A percentile compares a stretch with the other conserved stretches of the same genome.
phyloP scores from a whole-genome alignment of 2,797 vertebrate genomes.

The Melanotaenia trifasciata region DNA sequence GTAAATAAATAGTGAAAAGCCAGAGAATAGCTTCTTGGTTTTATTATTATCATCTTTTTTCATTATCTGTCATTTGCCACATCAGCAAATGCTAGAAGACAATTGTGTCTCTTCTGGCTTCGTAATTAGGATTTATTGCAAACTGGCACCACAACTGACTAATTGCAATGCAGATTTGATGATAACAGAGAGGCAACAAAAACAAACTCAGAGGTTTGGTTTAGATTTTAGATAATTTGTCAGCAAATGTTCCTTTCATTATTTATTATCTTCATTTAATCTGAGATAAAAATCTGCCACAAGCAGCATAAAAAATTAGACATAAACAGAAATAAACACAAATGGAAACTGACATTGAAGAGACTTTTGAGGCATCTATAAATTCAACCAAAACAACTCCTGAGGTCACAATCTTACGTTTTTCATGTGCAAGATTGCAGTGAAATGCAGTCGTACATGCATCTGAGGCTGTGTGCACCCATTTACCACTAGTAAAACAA shows the following conservation, averaged over 20 bases:
- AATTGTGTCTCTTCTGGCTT: slow-evolving; percentile 1
- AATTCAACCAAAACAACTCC: not conserved
- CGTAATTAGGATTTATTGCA: not conserved
- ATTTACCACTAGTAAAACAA: too few relatives aligned
- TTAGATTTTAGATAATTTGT: not conserved
- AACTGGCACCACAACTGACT: not conserved
- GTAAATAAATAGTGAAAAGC: slow-evolving; percentile 36
- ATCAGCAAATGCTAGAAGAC: slow-evolving; percentile 14
- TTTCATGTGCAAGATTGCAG: too few relatives aligned
- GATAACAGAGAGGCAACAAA: not conserved
- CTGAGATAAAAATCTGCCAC: not conserved
- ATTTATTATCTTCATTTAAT: not conserved
- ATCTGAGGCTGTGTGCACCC: too few relatives aligned
- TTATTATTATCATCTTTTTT: slow-evolving; percentile 1
- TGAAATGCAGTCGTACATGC: too few relatives aligned
- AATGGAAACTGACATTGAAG: not conserved
- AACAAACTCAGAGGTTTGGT: not conserved
- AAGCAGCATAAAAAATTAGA: not conserved
- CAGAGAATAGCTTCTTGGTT: slow-evolving; percentile 26
- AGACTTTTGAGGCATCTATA: not conserved
- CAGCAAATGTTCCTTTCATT: not conserved
- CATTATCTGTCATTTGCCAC: slow-evolving; percentile 20
- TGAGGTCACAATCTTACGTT: not conserved
- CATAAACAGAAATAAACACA: not conserved
- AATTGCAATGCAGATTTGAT: not conserved